Base-by-base conservation (phyloP, 2,888 invertebrate species). In the Amiota communis region DNA sequence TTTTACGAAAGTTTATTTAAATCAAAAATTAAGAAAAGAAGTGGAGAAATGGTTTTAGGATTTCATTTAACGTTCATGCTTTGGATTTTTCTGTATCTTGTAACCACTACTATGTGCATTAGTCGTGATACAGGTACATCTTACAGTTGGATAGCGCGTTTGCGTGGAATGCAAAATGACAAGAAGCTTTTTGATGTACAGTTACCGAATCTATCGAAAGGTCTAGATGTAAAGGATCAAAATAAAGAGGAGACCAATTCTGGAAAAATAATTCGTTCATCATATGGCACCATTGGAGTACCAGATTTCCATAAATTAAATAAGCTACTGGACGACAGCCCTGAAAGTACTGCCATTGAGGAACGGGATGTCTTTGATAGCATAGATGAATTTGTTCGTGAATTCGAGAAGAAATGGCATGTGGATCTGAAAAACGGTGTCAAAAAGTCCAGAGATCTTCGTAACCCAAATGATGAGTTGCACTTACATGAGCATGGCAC, bases 371-470 rank as follows among this genome's bases (percentile, higher is more conserved):
- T 68, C 17, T 53, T 68, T 10, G n/a, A 20, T 13, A 17, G 67
- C 3, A 68, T 68, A 8, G 67, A 68, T 68, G 67, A 68, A 1
- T 68, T 68, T 10, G 67, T 23, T 13, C 20, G 36, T 1, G 51
- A 68, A 47, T 68, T 68, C n/a, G 51, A 68, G 23, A 51, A 53
- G 13, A 68, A 68, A 68, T 68, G 67, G 67, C 67, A 68, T 4
- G 53, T 68, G 67, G n/a, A 68, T 23, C 53, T 53, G 9, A 53
- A 20, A 8, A 1, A 11, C 8, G 59, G 17, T 9, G 8, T 8
- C 11, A 59, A 17, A 20, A 15, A 59, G 10, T 11, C 10, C 59
- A 20, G 20, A 20, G 20, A 59, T 9, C 11, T 36, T 6, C 36
- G 36, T 36, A 36, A 36, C 0, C 6, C 3, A 36, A 6, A 36